These are phyloP conservation scores for Drosophila baimaii DNA, from an alignment of 1,140 invertebrate genomes.

Conservation along the genomic window DNA sequence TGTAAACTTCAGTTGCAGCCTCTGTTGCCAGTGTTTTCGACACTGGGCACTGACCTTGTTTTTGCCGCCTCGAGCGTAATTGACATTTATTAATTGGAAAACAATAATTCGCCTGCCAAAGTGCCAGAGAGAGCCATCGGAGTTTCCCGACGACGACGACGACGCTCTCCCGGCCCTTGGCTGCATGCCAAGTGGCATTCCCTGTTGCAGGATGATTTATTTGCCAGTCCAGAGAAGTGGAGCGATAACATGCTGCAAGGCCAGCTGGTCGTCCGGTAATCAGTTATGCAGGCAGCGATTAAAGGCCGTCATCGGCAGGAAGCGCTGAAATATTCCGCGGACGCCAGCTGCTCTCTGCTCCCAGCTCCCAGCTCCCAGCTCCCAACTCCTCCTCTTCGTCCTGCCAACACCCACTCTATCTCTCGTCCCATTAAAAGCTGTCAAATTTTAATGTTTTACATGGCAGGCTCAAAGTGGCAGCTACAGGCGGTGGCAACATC, in stretches of 20 bases:
- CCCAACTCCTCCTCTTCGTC: background rate
- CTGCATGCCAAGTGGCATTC: slow-evolving; percentile 53
- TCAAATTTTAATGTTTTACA: slow-evolving; percentile 82
- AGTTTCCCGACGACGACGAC: slow-evolving; percentile 3
- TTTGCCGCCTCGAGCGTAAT: slow-evolving; percentile 68
- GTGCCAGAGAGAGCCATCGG: slow-evolving; percentile 23
- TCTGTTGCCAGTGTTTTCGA: slow-evolving; percentile 4
- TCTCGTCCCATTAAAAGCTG: slow-evolving; percentile 69
- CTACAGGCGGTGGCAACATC: slow-evolving; percentile 22
- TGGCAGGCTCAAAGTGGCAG: slow-evolving; percentile 72
- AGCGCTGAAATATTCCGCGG: slow-evolving; percentile 43
- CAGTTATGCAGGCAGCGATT: slow-evolving; percentile 70
- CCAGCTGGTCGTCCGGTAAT: slow-evolving; percentile 42
- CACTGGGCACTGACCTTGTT: slow-evolving; percentile 61
- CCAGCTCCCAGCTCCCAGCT: background rate
- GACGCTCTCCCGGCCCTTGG: slow-evolving; percentile 21
- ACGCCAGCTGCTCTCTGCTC: slow-evolving; percentile 42
- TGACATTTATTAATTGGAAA: slow-evolving; percentile 84
- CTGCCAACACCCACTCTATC: background rate
- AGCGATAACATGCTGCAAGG: slow-evolving; percentile 44
- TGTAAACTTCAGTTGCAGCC: slow-evolving; percentile 20
- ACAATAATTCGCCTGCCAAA: slow-evolving; percentile 78
- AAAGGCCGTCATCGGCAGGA: slow-evolving; percentile 70
- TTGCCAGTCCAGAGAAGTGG: slow-evolving; percentile 19
- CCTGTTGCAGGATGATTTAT: slow-evolving; percentile 69